phyloP scores from a whole-genome alignment of 2,113 vertebrate genomes.

The Sisor rabdophorus region DNA sequence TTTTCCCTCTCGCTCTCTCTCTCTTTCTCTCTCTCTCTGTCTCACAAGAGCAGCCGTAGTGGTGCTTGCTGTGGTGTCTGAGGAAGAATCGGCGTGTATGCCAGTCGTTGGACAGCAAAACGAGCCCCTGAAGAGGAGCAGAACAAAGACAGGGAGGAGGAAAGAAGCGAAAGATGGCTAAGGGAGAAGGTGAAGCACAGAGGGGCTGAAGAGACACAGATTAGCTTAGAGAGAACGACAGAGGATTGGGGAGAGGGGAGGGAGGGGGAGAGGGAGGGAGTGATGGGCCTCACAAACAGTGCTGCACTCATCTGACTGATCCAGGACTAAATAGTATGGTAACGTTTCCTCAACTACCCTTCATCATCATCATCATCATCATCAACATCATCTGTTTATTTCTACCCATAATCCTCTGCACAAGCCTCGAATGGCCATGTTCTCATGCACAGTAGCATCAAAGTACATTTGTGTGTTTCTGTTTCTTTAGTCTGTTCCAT shows the following conservation, averaged over 20 bases:
- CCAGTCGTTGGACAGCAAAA: conserved; percentile 41
- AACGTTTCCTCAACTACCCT: conserved; percentile 68
- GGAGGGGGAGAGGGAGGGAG: conserved; percentile 54
- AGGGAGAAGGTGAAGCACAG: conserved; percentile 16
- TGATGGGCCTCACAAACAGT: conserved; percentile 71
- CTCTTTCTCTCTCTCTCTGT: conserved; percentile 42
- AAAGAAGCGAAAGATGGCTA: conserved; percentile 35
- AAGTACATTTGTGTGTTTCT: conserved; percentile 8
- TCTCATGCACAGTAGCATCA: conserved; percentile 37
- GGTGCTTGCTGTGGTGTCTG: conserved; percentile 9
- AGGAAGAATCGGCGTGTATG: conserved; percentile 58
- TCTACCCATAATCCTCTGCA: conserved; percentile 50
- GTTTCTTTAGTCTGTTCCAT: background rate
- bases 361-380: conserved; percentile 39
- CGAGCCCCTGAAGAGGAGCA: conserved; percentile 23
- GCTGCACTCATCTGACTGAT: conserved; percentile 67
- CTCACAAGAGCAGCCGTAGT: conserved; percentile 62
- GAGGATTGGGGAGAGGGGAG: conserved; percentile 21
- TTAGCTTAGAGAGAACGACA: conserved; percentile 11
- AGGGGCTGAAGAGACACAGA: conserved; percentile 1
- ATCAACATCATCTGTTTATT: conserved; percentile 38
- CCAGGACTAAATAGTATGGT: conserved; percentile 76
- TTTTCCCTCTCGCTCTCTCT: background rate
- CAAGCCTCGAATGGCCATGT: conserved; percentile 40
- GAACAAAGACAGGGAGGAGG: background rate